Conservation (phyloP, 92 coral and sea anemone species). For the Meandrina meandrites region DNA sequence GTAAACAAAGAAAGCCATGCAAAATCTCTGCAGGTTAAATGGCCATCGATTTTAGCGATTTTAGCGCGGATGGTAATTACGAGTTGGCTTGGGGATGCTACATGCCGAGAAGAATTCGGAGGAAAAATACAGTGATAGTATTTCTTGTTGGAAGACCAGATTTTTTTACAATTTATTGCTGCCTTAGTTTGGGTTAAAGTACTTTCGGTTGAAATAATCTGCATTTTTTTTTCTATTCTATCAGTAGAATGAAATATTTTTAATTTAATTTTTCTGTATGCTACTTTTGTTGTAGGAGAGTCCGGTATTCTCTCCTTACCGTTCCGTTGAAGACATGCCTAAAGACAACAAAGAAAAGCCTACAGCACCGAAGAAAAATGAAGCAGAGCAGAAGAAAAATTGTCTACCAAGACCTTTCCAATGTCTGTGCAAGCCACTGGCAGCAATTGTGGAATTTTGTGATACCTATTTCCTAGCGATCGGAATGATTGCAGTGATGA, state of each 20-base stretch:
- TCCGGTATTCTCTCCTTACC: neutral
- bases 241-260: neutral
- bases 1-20: too few species aligned
- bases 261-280: neutral
- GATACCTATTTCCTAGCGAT: slow-evolving; percentile 63
- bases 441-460: slow-evolving; percentile 26
- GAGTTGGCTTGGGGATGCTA: neutral
- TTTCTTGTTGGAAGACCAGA: too few species aligned
- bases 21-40: neutral
- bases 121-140: too few species aligned
- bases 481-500: slow-evolving; percentile 60
- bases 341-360: neutral
- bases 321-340: neutral
- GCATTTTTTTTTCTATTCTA: neutral
- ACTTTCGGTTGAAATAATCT: neutral
- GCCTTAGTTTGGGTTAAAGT: neutral
- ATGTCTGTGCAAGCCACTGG: neutral
- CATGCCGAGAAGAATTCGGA: too few species aligned
- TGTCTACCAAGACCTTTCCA: slow-evolving; percentile 8
- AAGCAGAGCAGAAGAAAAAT: neutral
- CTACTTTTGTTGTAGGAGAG: neutral
- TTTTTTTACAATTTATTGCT: neutral
- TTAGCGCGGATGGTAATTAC: too few species aligned
- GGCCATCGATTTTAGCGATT: neutral
- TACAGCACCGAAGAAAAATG: neutral